phyloP scores from a whole-genome alignment of 2,113 vertebrate species.

The Mobula birostris region DNA sequence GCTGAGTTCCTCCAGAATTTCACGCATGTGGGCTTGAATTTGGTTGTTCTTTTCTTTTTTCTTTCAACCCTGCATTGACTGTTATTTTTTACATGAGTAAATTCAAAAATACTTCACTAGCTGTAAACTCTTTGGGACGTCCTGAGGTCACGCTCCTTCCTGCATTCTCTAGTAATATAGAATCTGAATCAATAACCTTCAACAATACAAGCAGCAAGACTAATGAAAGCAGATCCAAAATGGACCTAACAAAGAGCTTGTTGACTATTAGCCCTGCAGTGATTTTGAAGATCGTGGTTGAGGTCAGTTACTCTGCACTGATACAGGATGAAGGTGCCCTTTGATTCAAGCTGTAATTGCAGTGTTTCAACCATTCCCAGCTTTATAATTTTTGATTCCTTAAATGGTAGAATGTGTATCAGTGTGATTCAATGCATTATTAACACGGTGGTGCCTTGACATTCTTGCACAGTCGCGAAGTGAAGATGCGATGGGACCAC shows the following conservation, averaged over 20 bases:
- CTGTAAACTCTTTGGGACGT: neutral
- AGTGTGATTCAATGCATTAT: too few relatives aligned
- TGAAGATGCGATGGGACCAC: too few relatives aligned
- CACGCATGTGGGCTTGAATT: too few relatives aligned
- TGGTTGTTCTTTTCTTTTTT: too few relatives aligned
- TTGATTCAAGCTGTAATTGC: neutral
- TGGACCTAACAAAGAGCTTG: neutral
- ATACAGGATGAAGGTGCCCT: neutral
- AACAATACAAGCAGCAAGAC: neutral
- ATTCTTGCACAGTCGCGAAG: too few relatives aligned
- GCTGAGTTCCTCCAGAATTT: too few relatives aligned
- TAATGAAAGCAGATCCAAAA: neutral
- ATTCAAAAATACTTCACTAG: neutral
- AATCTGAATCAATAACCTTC: neutral
- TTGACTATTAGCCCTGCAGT: neutral
- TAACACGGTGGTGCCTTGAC: too few relatives aligned
- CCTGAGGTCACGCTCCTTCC: neutral
- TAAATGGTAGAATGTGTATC: too few relatives aligned
- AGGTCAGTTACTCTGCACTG: neutral
- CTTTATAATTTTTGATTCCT: neutral
- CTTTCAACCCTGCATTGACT: too few relatives aligned
- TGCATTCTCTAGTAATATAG: neutral
- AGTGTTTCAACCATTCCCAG: neutral
- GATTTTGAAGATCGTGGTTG: neutral
- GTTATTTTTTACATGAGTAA: neutral